phyloP scores from a whole-genome alignment of 2,113 vertebrate genomes.

The Phyllostomus hastatus region DNA sequence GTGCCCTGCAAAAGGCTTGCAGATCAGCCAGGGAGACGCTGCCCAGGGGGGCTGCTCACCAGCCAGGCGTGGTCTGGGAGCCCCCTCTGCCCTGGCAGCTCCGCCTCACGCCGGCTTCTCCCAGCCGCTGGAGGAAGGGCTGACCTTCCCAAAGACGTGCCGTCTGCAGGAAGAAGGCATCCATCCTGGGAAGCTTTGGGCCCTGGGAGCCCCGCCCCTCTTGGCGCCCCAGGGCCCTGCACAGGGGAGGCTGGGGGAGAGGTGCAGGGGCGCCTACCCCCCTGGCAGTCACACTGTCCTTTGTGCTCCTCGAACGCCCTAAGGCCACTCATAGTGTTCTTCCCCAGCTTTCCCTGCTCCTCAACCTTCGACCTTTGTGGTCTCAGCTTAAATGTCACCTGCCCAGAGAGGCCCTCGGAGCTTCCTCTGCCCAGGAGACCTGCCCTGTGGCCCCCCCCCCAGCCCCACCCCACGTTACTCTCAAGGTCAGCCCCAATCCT shows the following conservation, averaged over 20 bases:
- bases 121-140: neutral
- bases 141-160: neutral
- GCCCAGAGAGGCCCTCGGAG: neutral
- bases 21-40: neutral
- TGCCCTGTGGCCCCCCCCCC: rapidly evolving
- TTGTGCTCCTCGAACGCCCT: neutral
- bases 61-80: rapidly evolving
- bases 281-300: neutral
- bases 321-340: neutral
- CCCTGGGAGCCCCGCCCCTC: no score
- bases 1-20: rapidly evolving
- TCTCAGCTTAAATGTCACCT: neutral
- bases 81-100: neutral
- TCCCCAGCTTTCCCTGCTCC: neutral
- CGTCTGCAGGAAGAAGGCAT: neutral
- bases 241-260: neutral
- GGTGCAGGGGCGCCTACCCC: neutral
- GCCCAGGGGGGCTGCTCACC: rapidly evolving
- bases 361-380: neutral
- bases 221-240: neutral
- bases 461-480: neutral
- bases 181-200: neutral
- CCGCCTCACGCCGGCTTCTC: neutral
- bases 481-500: neutral
- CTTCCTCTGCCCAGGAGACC: neutral